Percentiles rank a stretch among this genome's conserved stretches.
These are phyloP conservation scores for Scaptomyza pallida DNA, from an alignment of 1,140 invertebrate genomes.

Conservation along the genomic window DNA sequence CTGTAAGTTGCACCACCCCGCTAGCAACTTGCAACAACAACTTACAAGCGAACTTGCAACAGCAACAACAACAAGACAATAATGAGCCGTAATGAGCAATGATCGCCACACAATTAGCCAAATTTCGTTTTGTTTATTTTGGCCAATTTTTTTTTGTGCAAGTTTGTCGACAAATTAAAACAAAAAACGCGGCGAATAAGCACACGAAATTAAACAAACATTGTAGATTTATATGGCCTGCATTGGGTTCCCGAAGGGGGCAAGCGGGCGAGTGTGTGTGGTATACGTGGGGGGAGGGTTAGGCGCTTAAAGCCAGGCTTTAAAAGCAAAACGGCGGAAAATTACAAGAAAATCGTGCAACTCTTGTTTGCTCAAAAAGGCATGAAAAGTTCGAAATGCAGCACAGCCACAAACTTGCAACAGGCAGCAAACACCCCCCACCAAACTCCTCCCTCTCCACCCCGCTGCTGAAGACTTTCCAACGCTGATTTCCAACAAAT, in stretches of 20 bases:
- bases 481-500: conserved; percentile 63
- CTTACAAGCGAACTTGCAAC: conserved; percentile 25
- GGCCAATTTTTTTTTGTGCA: conserved; percentile 53
- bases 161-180: conserved; percentile 74
- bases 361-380: conserved; percentile 71
- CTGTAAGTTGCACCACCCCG: conserved; percentile 57
- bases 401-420: conserved; percentile 7
- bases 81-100: conserved; percentile 81
- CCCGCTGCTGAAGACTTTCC: conserved; percentile 39
- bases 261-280: neutral
- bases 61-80: conserved; percentile 51
- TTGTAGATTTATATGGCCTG: conserved; percentile 68
- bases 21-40: conserved; percentile 25
- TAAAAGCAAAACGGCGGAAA: conserved; percentile 69
- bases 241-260: conserved; percentile 20
- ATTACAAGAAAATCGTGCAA: conserved; percentile 82
- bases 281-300: neutral
- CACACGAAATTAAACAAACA: conserved; percentile 80
- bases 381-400: conserved; percentile 57
- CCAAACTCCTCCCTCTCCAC: conserved; percentile 3
- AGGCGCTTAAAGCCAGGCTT: conserved; percentile 9
- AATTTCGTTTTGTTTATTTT: conserved; percentile 54
- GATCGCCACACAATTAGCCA: conserved; percentile 77
- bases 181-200: conserved; percentile 57
- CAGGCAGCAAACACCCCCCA: conserved; percentile 5